Conservation (phyloP, 2,113 vertebrate genomes). For the Pelusios castaneus region DNA sequence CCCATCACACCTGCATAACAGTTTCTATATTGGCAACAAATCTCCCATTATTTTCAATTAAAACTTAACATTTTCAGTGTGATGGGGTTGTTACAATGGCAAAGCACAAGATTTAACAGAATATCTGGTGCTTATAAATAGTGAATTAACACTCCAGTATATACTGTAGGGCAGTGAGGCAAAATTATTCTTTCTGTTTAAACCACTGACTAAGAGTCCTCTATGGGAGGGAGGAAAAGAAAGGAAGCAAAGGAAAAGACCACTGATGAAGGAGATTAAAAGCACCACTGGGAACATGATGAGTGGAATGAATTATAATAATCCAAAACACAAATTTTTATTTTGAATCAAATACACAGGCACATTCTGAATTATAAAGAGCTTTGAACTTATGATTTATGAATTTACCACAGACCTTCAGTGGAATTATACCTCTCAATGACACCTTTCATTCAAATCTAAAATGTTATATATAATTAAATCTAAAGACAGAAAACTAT, state of each 20-base stretch:
- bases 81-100: accelerated
- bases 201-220: not conserved
- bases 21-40: not conserved
- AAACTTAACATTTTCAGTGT: not conserved
- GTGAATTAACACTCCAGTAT: not conserved
- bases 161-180: not conserved
- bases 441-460: too few relatives aligned
- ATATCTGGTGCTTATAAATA: not conserved
- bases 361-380: not conserved
- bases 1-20: not conserved
- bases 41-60: not conserved
- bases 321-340: not conserved
- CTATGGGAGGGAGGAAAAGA: not conserved
- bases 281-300: not conserved
- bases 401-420: not conserved
- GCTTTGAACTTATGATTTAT: not conserved
- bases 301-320: not conserved
- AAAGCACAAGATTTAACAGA: accelerated
- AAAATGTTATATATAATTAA: not conserved
- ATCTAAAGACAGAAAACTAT: not conserved
- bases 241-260: not conserved
- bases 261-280: not conserved
- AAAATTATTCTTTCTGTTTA: not conserved
- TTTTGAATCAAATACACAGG: not conserved
- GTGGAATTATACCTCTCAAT: not conserved